Conservation (phyloP, 2,113 vertebrate genomes). For the Hiodon tergisus region DNA sequence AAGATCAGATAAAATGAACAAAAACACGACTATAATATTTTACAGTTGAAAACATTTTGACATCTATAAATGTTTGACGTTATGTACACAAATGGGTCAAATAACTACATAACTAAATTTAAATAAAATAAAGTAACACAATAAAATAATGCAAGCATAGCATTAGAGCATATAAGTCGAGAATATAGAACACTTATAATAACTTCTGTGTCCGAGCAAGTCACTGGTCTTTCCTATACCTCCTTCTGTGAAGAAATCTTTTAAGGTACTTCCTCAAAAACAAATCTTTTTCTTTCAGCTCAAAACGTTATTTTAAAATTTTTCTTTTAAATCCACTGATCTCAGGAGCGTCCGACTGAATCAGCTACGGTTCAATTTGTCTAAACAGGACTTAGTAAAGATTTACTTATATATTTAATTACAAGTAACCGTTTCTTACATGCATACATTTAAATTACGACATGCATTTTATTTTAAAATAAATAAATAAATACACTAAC, state of each 20-base stretch:
- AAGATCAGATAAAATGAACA: constrained; percentile 43
- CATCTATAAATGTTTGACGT: constrained; percentile 28
- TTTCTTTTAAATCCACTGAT: too few relatives aligned
- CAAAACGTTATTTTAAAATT: too few relatives aligned
- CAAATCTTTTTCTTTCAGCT: too few relatives aligned
- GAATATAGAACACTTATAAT: too few relatives aligned
- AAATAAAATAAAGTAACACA: constrained; percentile 41
- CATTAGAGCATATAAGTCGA: constrained; percentile 3
- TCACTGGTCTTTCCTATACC: too few relatives aligned
- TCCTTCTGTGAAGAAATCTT: too few relatives aligned
- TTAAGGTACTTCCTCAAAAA: too few relatives aligned
- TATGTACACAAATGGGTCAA: constrained; percentile 53
- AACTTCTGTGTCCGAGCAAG: too few relatives aligned
- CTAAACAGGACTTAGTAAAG: background rate
- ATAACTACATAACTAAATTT: constrained; percentile 53
- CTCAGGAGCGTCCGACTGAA: too few relatives aligned
- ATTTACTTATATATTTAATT: background rate
- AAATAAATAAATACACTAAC: background rate
- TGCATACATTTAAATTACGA: constrained; percentile 11
- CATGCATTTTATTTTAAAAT: constrained; percentile 5
- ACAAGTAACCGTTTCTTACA: constrained; percentile 9
- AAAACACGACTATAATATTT: constrained; percentile 40
- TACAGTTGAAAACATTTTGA: constrained; percentile 43
- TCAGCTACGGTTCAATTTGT: background rate
- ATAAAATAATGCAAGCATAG: constrained; percentile 59